Evolutionary conservation across 2,888 invertebrate genomes (phyloP).

Genomic region (Apamea sordens): DNA sequence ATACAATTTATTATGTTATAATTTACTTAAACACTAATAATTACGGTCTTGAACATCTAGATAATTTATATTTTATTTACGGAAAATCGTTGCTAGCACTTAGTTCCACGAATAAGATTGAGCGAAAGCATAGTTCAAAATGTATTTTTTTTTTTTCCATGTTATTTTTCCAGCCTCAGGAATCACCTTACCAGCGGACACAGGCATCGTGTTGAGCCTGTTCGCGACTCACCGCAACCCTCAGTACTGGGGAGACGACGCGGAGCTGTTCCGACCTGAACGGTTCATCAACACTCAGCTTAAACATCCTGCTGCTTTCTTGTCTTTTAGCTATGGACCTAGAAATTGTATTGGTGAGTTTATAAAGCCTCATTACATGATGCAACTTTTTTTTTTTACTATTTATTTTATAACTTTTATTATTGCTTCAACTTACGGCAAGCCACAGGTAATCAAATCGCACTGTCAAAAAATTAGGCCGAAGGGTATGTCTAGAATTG

Average conservation of each 20-base stretch:
- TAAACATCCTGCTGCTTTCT: constrained; percentile 70
- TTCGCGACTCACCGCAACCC: constrained; percentile 75
- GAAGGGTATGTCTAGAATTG: background rate
- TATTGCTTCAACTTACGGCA: no score
- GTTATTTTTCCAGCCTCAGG: constrained; percentile 38
- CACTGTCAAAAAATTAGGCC: no score
- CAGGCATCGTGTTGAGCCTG: constrained; percentile 44
- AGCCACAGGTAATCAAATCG: no score
- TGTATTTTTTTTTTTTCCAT: background rate
- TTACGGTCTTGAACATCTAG: no score
- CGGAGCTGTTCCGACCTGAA: constrained; percentile 77
- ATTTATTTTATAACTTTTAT: no score
- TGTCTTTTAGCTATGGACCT: constrained; percentile 74
- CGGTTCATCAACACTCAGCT: constrained; percentile 72
- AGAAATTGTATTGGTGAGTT: constrained; percentile 75
- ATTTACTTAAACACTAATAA: no score
- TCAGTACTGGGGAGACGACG: constrained; percentile 77
- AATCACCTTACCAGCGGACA: constrained; percentile 36
- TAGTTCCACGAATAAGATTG: no score
- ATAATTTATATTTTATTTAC: no score
- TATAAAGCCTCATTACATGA: background rate
- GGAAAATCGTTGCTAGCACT: no score
- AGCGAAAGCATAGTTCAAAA: no score
- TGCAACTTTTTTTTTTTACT: no score
- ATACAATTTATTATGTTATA: no score